A percentile compares a stretch with the other conserved stretches of the same genome.
These are phyloP conservation scores for Clistopyga incitator DNA, from an alignment of 2,888 invertebrate genomes.

Conservation along the genomic window DNA sequence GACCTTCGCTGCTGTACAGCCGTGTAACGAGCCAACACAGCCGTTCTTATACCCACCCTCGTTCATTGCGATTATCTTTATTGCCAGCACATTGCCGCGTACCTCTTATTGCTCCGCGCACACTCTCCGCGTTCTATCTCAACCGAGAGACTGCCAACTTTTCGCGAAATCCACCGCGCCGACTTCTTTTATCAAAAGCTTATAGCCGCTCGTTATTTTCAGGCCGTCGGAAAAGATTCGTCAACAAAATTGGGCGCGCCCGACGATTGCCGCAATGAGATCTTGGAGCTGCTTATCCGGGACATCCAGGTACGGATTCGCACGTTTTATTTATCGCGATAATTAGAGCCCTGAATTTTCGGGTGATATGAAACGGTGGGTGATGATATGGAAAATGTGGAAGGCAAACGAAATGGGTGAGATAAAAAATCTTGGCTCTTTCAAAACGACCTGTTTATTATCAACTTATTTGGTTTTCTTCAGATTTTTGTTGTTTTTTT, in stretches of 20 bases:
- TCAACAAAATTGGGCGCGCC: background rate
- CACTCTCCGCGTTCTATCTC: conserved; percentile 12
- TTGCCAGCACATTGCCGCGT: conserved; percentile 43
- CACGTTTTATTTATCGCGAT: background rate
- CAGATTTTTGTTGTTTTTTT: background rate
- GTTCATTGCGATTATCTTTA: conserved; percentile 77
- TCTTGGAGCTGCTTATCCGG: background rate
- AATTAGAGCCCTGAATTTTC: background rate
- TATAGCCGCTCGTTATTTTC: background rate
- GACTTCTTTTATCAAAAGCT: conserved; percentile 25
- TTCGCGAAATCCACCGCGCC: background rate
- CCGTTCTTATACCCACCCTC: conserved; percentile 75
- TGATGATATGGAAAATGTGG: background rate
- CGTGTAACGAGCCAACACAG: conserved; percentile 79
- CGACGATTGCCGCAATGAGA: background rate
- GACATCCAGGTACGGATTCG: background rate
- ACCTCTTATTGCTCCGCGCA: conserved; percentile 37
- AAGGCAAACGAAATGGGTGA: too few species aligned
- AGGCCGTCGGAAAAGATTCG: conserved; percentile 1
- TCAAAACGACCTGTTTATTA: too few species aligned
- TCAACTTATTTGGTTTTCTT: background rate
- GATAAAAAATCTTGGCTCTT: too few species aligned
- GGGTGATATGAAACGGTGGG: background rate
- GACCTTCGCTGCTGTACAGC: conserved; percentile 23
- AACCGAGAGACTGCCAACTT: conserved; percentile 34